phyloP scores from a whole-genome alignment of 2,113 vertebrate species.

The Chloropsis hardwickii region DNA sequence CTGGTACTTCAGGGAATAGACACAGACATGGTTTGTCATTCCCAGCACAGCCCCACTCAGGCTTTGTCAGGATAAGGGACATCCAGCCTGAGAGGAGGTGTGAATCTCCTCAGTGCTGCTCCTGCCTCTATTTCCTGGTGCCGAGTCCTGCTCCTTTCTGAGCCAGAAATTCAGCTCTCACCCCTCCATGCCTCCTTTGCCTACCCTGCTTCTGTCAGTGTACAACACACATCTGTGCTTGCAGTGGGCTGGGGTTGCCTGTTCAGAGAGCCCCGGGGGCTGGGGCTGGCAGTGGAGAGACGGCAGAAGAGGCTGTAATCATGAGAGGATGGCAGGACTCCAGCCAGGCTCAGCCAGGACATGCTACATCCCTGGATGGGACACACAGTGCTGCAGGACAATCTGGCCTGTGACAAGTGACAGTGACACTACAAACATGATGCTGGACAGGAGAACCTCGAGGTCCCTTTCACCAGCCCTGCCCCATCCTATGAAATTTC shows the following conservation, averaged over 20 bases:
- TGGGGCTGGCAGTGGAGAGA: neutral
- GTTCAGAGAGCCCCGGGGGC: rapidly evolving
- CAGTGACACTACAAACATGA: rapidly evolving
- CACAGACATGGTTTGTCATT: neutral
- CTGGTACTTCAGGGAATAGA: neutral
- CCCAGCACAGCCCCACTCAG: neutral
- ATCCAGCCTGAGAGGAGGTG: neutral
- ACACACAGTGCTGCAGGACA: neutral
- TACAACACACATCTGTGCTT: neutral
- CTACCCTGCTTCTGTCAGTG: neutral
- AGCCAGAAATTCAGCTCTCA: neutral
- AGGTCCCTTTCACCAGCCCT: neutral
- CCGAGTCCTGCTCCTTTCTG: neutral
- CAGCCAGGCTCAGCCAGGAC: neutral
- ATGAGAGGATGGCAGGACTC: neutral
- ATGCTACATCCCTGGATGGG: no score
- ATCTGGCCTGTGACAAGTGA: neutral
- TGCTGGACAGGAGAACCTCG: neutral
- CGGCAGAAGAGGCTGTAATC: neutral
- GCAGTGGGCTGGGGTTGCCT: neutral
- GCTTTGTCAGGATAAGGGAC: neutral
- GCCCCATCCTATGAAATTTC: no score
- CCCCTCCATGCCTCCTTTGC: neutral
- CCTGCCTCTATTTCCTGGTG: neutral
- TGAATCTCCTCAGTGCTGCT: neutral